Evolutionary conservation across 1,140 invertebrate genomes (phyloP), one percentile per base, ranked within the genome.

Genomic region (Bradynema listronoti): DNA sequence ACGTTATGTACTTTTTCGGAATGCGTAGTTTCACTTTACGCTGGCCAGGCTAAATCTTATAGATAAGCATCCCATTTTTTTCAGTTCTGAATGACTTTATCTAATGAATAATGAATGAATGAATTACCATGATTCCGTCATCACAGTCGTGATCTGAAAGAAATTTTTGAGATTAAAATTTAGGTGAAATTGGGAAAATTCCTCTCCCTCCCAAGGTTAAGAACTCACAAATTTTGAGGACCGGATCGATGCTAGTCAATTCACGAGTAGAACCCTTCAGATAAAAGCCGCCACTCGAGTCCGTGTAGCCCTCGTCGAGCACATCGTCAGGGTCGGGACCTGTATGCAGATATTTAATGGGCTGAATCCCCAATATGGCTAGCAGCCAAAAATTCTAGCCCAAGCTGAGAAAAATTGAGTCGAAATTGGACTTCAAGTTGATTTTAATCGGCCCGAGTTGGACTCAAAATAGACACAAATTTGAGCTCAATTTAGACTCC

Each of bases 11-110:
- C 29, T 62, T 53, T 39, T 68, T 68, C 7, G 72, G 72, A 42
- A 75, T 70, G 25, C 54, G 58, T 47, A 75, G 56, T 51, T 72
- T 73, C 39, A 74, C 66, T 52, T 76, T 72, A 6, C 72, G 65
- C 50, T 71, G 59, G 30, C 69, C 69, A 30, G 71, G 72, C 60
- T 69, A 36, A n/a, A n/a, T n/a, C n/a, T n/a, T n/a, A n/a, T n/a
- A n/a, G n/a, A n/a, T n/a, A n/a, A n/a, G n/a, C n/a, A n/a, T n/a
- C n/a, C n/a, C 47, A 63, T 33, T 43, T 14, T 55, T 30, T 11
- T n/a, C 11, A 11, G 29, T 64, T 52, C 36, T 7, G 29, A 14
- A 43, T 59, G 11, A 4, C 16, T 19, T 34, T 5, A n/a, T 49
- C 45, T 27, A 46, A 47, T 22, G 9, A 2, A 41, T 36, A 19